phyloP scores from a whole-genome alignment of 2,113 vertebrate genomes.

The Forbesichthys agassizii region DNA sequence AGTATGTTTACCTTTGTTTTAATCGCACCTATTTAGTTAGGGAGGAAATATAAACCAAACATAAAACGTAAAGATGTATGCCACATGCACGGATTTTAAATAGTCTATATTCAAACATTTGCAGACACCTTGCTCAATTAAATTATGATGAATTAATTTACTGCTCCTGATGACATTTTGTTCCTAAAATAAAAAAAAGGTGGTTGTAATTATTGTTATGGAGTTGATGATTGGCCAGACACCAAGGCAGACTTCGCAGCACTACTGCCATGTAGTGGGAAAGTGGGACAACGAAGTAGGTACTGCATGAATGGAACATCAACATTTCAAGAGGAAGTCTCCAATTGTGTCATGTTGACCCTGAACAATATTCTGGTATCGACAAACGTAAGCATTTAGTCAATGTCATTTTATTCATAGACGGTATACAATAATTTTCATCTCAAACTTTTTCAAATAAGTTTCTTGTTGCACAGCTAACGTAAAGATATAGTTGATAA shows the following conservation, averaged over 20 bases:
- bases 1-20: conserved; percentile 39
- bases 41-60: neutral
- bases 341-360: conserved; percentile 36
- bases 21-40: neutral
- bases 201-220: fast-evolving
- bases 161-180: neutral
- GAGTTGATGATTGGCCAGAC: conserved; percentile 2
- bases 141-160: neutral
- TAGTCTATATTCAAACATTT: too few species aligned
- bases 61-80: neutral
- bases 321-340: fast-evolving
- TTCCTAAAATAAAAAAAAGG: conserved; percentile 12
- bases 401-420: neutral
- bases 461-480: too few species aligned
- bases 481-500: too few species aligned
- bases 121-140: neutral
- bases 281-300: conserved; percentile 18
- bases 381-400: conserved; percentile 23
- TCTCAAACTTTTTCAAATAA: too few species aligned
- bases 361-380: neutral
- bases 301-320: fast-evolving
- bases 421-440: neutral
- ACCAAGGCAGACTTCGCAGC: conserved; percentile 30
- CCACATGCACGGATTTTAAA: neutral
- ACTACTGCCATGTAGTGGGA: conserved; percentile 11